Evolutionary conservation across 2,888 invertebrate species (phyloP).

Genomic region (Norana najaformis): DNA sequence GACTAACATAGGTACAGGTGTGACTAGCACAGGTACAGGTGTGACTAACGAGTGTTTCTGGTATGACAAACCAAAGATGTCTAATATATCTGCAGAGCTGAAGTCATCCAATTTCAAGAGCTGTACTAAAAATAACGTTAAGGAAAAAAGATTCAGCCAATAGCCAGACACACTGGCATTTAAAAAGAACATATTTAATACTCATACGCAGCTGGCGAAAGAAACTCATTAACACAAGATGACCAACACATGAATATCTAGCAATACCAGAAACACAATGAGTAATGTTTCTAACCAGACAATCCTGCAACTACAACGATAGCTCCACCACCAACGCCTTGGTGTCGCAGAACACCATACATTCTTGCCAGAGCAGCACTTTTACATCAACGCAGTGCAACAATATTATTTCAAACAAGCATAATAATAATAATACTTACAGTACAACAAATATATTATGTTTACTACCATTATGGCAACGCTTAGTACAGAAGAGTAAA

Average conservation of each 20-base stretch:
- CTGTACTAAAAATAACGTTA: neutral
- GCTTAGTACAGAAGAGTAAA: neutral
- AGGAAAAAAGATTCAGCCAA: neutral
- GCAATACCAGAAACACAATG: neutral
- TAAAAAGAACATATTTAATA: neutral
- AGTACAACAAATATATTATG: neutral
- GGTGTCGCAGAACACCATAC: neutral
- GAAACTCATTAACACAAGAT: neutral
- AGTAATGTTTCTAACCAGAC: neutral
- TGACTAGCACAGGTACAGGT: neutral
- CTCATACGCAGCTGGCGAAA: neutral
- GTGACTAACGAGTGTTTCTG: neutral
- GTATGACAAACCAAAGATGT: neutral
- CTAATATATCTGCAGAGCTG: neutral
- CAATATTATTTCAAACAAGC: neutral
- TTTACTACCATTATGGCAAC: neutral
- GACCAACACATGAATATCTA: neutral
- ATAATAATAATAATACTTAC: neutral
- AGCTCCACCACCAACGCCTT: neutral
- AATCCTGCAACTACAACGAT: neutral
- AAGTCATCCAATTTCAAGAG: neutral
- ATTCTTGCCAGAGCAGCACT: neutral
- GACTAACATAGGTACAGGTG: neutral
- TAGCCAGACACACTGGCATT: neutral
- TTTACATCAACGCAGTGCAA: no score